Base-by-base conservation (phyloP, 2,797 vertebrate genomes). In the Peromyscus attwateri region DNA sequence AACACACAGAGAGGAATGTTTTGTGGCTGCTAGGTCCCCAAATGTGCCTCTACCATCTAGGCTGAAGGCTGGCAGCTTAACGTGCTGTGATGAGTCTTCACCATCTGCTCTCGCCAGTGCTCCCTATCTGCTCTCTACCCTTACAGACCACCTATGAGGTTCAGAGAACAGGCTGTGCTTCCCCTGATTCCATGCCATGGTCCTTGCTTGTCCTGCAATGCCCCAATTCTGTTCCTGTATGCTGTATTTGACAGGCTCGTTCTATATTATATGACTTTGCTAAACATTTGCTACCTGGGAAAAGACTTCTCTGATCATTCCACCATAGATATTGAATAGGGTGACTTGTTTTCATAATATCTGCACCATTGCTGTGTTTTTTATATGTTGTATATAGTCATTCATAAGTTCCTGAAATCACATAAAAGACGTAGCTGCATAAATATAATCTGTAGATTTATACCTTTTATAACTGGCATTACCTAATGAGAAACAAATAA, bases 401-500 rank as follows among this genome's bases (percentile, higher is more conserved):
- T 25, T 71, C 25, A 64, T 46, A 90, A 6, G 46, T 82, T 43
- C 34, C 14, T 92, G 40, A 81, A 52, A 17, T 93, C 31, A 76
- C 11, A 1, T 73, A 79, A 96, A 95, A 90, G 40, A 60, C 46
- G 71, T 79, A 43, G 6, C 52, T 90, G 46, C 21, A 90, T 76
- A 91, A 88, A 95, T 75, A 46, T 37, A 94, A 94, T 76, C 25
- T 55, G 49, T 3, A 90, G 46, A 88, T 92, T 80, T 75, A 68
- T 0, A 95, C 3, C 1, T 79, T 90, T 92, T 40, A 62, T 84
- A 68, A 95, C 4, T 80, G 43, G 25, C 12, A 93, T 77, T 94
- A 27, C 14, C 49, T 92, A 95, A 92, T 29, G 95, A 71, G 31
- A 52, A 80, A 95, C 80, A 88, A 79, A 49, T 49, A 95, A 52